A percentile compares a stretch with the other conserved stretches of the same genome.
phyloP scores from a whole-genome alignment of 2,888 invertebrate species.

The Sminthurinus aureus region DNA sequence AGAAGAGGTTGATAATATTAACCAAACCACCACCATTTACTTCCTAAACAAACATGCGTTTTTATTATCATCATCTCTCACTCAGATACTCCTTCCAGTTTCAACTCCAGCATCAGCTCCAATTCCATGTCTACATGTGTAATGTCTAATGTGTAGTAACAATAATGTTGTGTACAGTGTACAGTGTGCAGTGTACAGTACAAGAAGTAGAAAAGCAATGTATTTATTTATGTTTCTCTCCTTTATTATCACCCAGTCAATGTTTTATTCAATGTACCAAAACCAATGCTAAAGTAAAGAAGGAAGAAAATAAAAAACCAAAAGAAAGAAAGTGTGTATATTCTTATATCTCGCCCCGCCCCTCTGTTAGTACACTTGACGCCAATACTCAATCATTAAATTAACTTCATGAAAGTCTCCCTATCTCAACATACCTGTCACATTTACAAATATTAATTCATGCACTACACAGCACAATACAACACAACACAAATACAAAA shows the following conservation, averaged over 20 bases:
- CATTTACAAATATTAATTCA: constrained; percentile 31
- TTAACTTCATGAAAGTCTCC: constrained; percentile 34
- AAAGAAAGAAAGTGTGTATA: too few species aligned
- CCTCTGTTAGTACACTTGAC: constrained; percentile 30
- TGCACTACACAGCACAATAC: constrained; percentile 15
- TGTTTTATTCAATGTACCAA: background rate
- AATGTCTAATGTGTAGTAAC: too few species aligned
- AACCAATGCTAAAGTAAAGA: too few species aligned
- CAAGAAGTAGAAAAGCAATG: background rate
- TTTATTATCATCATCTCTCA: constrained; percentile 6
- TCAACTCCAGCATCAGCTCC: constrained; percentile 31
- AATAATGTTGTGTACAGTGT: too few species aligned
- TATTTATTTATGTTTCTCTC: constrained; percentile 10
- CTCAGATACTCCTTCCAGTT: constrained; percentile 34
- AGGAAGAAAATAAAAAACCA: too few species aligned
- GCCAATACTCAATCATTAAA: constrained; percentile 45
- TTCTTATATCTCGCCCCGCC: constrained; percentile 26
- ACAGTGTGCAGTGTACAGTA: too few species aligned
- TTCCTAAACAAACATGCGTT: constrained; percentile 17
- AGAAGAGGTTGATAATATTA: constrained; percentile 35
- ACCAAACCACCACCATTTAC: constrained; percentile 21
- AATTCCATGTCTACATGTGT: too few species aligned
- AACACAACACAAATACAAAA: too few species aligned
- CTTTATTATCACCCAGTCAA: constrained; percentile 16
- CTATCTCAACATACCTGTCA: constrained; percentile 20